Percentiles rank a stretch among this genome's conserved stretches.
Evolutionary conservation across 1,140 invertebrate species (phyloP).

Genomic region (Drosophila setifemur): DNA sequence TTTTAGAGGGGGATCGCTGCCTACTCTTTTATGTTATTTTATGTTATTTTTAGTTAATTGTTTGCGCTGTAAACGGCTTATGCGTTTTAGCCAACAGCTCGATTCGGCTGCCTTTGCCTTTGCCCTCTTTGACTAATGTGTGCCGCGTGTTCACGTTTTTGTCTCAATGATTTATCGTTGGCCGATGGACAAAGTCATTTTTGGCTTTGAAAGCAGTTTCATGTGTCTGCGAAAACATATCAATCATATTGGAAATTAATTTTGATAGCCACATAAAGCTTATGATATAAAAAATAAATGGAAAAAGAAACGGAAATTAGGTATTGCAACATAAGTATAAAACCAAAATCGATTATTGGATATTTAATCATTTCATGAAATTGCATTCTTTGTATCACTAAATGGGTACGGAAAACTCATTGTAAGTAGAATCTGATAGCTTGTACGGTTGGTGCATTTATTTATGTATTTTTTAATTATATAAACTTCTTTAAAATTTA

Average conservation of each 20-base stretch:
- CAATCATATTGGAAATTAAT: constrained; percentile 74
- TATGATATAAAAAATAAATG: constrained; percentile 5
- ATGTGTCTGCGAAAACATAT: constrained; percentile 53
- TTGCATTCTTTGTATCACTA: background rate
- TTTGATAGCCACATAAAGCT: constrained; percentile 61
- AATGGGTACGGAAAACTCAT: no score
- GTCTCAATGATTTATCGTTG: constrained; percentile 68
- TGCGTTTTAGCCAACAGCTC: constrained; percentile 65
- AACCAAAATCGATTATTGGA: no score
- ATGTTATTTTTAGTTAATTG: constrained; percentile 79
- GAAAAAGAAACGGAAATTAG: constrained; percentile 3
- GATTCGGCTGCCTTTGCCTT: constrained; percentile 47
- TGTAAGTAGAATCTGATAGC: no score
- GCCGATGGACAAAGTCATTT: constrained; percentile 43
- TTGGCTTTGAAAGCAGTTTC: constrained; percentile 50
- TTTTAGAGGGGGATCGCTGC: constrained; percentile 37
- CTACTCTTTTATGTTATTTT: constrained; percentile 74
- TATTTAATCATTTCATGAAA: background rate
- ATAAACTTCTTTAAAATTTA: no score
- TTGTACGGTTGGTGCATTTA: no score
- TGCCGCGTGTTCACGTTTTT: constrained; percentile 66
- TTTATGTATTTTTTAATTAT: no score
- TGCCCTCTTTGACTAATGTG: constrained; percentile 76
- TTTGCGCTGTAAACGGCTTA: constrained; percentile 77
- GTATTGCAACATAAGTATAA: constrained; percentile 13